These are phyloP conservation scores for Drosophila pectinifera DNA, from an alignment of 1,140 invertebrate species.

Conservation along the genomic window DNA sequence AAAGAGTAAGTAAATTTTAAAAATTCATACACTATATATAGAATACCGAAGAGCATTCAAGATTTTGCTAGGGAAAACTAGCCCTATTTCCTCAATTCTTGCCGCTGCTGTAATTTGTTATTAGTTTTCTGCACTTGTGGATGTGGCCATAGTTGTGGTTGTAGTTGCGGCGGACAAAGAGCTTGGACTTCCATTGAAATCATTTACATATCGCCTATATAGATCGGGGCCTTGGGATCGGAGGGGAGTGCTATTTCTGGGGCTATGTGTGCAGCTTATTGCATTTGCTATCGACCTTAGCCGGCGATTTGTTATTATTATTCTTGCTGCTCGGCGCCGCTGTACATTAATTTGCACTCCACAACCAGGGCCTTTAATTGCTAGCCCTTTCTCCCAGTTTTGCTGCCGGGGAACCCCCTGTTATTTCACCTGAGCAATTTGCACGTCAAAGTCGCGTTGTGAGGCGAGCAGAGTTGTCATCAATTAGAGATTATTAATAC, in stretches of 20 bases:
- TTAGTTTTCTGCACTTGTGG: slow-evolving; percentile 66
- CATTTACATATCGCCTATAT: slow-evolving; percentile 76
- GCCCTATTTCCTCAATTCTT: slow-evolving; percentile 18
- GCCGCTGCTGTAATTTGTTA: slow-evolving; percentile 75
- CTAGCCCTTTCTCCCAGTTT: slow-evolving; percentile 41
- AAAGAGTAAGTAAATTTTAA: neutral
- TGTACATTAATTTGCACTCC: slow-evolving; percentile 71
- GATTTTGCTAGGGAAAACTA: neutral
- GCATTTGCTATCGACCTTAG: slow-evolving; percentile 71
- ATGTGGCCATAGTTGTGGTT: slow-evolving; percentile 30
- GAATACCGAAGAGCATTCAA: slow-evolving; percentile 23
- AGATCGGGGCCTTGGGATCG: slow-evolving; percentile 6
- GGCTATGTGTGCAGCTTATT: slow-evolving; percentile 64
- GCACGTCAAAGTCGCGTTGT: slow-evolving; percentile 56
- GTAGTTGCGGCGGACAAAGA: slow-evolving; percentile 20
- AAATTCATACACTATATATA: no score
- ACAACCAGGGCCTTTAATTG: slow-evolving; percentile 58
- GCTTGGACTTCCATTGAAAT: slow-evolving; percentile 74
- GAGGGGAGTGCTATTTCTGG: slow-evolving; percentile 9
- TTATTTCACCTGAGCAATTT: slow-evolving; percentile 60
- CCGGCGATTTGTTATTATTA: slow-evolving; percentile 77
- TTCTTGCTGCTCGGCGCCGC: slow-evolving; percentile 62
- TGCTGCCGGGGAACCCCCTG: slow-evolving; percentile 42
- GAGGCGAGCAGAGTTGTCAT: slow-evolving; percentile 44
- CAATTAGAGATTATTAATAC: slow-evolving; percentile 67